These are phyloP conservation scores for Halisarca cf. caerulea DNA, from an alignment of 37 sponge, comb jelly and placozoan species.

Conservation along the genomic window DNA sequence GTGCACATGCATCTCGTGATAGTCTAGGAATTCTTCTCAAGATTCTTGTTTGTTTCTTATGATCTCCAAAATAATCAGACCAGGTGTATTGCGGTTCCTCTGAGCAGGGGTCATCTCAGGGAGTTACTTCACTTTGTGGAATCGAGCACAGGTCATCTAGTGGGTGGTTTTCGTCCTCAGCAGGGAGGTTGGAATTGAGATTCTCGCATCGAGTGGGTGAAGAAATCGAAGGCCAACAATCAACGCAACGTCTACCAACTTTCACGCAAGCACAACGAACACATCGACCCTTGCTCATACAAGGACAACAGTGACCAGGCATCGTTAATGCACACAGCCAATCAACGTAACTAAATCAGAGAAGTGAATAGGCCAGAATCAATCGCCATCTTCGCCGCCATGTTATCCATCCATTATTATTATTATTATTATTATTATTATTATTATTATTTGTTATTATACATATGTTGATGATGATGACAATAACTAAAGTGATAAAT, in stretches of 20 bases:
- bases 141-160: background rate
- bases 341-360: too few species aligned
- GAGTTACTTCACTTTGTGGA: background rate
- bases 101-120: background rate
- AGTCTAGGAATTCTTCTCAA: background rate
- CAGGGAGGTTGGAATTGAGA: too few species aligned
- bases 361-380: too few species aligned
- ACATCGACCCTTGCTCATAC: slow-evolving; percentile 16
- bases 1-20: background rate
- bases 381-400: too few species aligned
- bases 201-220: background rate
- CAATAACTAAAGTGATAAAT: too few species aligned
- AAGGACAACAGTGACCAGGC: slow-evolving; percentile 9
- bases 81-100: background rate
- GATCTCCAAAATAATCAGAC: background rate
- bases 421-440: too few species aligned
- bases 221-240: slow-evolving; percentile 17
- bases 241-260: background rate
- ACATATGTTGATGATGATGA: too few species aligned
- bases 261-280: slow-evolving; percentile 6
- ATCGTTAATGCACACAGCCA: background rate
- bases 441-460: too few species aligned
- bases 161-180: too few species aligned
- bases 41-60: background rate
- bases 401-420: too few species aligned